Base-by-base conservation (phyloP, 2,797 vertebrate species). In the Amblyraja radiata region DNA sequence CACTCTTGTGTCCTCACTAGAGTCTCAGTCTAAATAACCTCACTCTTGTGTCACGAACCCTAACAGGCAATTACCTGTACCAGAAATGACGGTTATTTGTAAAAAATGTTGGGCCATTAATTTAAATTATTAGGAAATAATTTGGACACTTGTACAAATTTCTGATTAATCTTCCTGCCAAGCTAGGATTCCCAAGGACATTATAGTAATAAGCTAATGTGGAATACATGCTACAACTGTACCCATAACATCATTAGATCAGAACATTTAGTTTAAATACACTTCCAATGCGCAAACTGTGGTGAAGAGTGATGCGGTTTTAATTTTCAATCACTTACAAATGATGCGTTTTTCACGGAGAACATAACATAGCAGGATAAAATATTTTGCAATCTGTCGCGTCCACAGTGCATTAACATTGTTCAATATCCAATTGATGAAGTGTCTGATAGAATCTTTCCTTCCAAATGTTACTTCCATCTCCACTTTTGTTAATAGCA, bases 111-210 rank as follows among this genome's bases (percentile, higher is more conserved):
- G n/a, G 58, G 6, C 83, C 28, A 86, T 32, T 9, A 88, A 88
- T 36, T 68, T 88, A 68, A 88, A 68, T 68, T 0, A 1, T 68
- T 68, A 36, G 84, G 36, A 88, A 68, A 88, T 36, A 88, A 88
- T 68, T 68, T 32, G 36, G 61, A 88, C 14, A 16, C 16, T 9
- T 36, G 84, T 36, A 88, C n/a, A 88, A 10, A 68, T 88, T 65
- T 68, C 84, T 9, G 16, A 88, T 88, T 88, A 65, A 18, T 14
- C 36, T 88, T 86, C 63, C 84, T 88, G 84, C 84, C 63, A 88
- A 88, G 63, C 21, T 8, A 21, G n/a, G n/a, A n/a, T 68, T 63
- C n/a, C 84, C 61, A 88, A 23, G 61, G 84, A 36, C 3, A 65
- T 13, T 68, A 23, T n/a, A 88, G n/a, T n/a, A 86, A 23, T 88